Evolutionary conservation across 2,797 vertebrate species (phyloP).

Genomic region (Benthosema pterotum): DNA sequence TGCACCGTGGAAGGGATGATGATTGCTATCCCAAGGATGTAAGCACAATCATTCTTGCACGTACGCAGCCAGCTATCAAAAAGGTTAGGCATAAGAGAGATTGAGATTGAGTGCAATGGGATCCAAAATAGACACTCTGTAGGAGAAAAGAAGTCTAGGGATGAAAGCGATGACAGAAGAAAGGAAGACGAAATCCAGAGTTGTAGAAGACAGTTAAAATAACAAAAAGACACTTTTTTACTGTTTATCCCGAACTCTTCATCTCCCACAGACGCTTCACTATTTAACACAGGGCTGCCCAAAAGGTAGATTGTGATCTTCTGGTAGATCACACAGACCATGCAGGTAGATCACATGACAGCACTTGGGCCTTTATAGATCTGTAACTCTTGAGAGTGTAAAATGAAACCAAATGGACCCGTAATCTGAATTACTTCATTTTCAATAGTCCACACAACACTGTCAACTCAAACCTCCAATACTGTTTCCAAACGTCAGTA

Average conservation of each 20-base stretch:
- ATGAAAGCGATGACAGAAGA: conserved; percentile 15
- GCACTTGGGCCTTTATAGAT: too few species aligned
- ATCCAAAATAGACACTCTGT: not conserved
- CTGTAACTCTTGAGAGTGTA: too few species aligned
- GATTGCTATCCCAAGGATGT: not conserved
- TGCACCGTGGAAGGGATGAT: not conserved
- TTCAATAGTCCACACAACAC: too few species aligned
- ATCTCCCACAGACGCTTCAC: not conserved
- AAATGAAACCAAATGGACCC: too few species aligned
- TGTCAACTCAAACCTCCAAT: too few species aligned
- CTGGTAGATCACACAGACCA: too few species aligned
- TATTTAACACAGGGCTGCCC: too few species aligned
- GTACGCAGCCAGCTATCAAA: not conserved
- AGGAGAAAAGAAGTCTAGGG: conserved; percentile 17
- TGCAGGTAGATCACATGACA: too few species aligned
- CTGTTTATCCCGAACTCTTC: not conserved
- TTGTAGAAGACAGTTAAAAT: not conserved
- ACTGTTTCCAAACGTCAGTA: too few species aligned
- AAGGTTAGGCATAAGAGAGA: too few species aligned
- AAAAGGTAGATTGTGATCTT: too few species aligned
- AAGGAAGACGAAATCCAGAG: conserved; percentile 4
- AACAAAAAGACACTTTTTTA: not conserved
- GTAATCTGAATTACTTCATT: too few species aligned
- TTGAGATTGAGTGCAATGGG: conserved; percentile 13
- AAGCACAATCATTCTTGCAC: not conserved